Percentiles rank a stretch among this genome's conserved stretches.
Conservation (phyloP, 2,888 invertebrate species). For the Penaeus monodon region DNA sequence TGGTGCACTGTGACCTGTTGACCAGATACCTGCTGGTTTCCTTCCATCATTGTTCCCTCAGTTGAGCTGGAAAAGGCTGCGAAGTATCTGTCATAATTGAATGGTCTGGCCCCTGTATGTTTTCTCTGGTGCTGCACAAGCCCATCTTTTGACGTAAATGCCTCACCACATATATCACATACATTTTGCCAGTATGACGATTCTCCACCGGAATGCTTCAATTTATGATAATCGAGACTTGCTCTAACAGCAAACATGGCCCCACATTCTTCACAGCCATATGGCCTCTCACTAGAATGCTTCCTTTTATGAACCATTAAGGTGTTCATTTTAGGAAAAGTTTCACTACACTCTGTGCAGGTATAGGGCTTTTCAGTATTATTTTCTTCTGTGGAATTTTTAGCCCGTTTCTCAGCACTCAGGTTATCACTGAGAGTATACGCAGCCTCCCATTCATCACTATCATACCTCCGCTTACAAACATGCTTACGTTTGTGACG, state of each 20-base stretch:
- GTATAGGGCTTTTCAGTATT: constrained; percentile 34
- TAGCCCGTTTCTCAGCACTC: constrained; percentile 50
- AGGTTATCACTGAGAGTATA: constrained; percentile 52
- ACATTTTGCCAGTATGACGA: constrained; percentile 50
- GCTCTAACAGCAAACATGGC: constrained; percentile 51
- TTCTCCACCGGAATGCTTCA: constrained; percentile 46
- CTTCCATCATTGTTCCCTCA: not conserved
- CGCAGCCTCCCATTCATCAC: constrained; percentile 54
- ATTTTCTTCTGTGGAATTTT: constrained; percentile 10
- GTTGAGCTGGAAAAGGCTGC: constrained; percentile 39
- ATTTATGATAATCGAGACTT: constrained; percentile 51
- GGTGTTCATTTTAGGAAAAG: constrained; percentile 52
- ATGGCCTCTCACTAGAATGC: constrained; percentile 45
- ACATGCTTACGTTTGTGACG: constrained; percentile 56
- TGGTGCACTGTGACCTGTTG: constrained; percentile 16
- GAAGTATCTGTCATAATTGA: constrained; percentile 48
- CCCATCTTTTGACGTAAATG: constrained; percentile 53
- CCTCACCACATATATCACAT: constrained; percentile 48
- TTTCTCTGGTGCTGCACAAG: constrained; percentile 51
- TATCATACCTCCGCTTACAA: constrained; percentile 52
- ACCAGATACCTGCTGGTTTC: constrained; percentile 19
- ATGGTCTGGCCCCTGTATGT: constrained; percentile 46
- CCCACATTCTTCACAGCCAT: constrained; percentile 42
- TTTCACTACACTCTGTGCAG: constrained; percentile 51
- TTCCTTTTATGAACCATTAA: constrained; percentile 54